These are phyloP conservation scores for Subacronicta megacephala DNA, from an alignment of 2,888 invertebrate species.

Conservation along the genomic window DNA sequence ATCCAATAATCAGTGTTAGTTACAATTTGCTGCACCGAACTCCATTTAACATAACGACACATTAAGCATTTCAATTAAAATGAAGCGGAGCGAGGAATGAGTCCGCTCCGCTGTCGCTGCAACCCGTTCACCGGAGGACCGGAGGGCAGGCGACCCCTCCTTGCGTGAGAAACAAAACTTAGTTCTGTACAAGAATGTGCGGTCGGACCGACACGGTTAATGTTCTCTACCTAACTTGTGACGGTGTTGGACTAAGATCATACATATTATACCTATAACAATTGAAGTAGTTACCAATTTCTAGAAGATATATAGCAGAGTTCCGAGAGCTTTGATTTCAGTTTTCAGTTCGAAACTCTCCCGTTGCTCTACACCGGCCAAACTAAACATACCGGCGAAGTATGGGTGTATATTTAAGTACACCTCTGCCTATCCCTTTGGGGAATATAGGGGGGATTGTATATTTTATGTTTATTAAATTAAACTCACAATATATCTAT, in stretches of 20 bases:
- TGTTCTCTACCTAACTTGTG: constrained; percentile 50
- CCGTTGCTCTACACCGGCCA: too few relatives aligned
- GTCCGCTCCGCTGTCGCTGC: constrained; percentile 15
- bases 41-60: constrained; percentile 21
- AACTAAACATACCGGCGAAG: too few relatives aligned
- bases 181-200: constrained; percentile 73
- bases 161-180: constrained; percentile 75
- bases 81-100: constrained; percentile 41
- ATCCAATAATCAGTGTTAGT: constrained; percentile 16
- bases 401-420: too few relatives aligned
- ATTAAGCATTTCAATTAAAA: constrained; percentile 51
- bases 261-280: constrained; percentile 43
- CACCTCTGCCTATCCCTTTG: too few relatives aligned
- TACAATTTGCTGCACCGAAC: constrained; percentile 17
- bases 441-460: too few relatives aligned
- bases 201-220: constrained; percentile 58
- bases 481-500: too few relatives aligned
- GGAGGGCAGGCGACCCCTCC: constrained; percentile 49
- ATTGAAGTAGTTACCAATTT: constrained; percentile 23
- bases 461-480: too few relatives aligned
- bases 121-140: constrained; percentile 14
- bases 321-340: too few relatives aligned
- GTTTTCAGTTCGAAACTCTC: too few relatives aligned
- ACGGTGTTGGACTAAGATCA: constrained; percentile 37
- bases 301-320: not conserved